A percentile compares a stretch with the other conserved stretches of the same genome.
These are phyloP conservation scores for Cataglyphis cursor DNA, from an alignment of 2,888 invertebrate genomes.

Conservation along the genomic window DNA sequence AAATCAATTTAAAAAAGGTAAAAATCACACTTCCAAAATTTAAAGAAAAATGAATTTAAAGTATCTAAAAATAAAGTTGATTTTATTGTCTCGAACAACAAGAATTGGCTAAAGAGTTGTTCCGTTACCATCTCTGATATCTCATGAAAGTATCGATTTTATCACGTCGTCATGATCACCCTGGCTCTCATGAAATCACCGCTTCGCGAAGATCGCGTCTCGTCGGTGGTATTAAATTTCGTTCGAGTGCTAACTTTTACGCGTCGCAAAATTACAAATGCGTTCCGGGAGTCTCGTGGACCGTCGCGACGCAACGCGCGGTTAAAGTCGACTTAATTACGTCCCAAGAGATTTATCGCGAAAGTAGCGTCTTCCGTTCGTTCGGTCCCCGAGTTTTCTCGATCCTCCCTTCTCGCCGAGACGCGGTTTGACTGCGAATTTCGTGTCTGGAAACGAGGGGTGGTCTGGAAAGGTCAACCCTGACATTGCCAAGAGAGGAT, in stretches of 20 bases:
- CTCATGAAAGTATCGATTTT: not conserved
- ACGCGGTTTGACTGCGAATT: conserved; percentile 40
- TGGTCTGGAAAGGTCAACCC: not conserved
- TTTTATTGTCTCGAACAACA: not conserved
- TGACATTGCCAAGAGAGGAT: not conserved
- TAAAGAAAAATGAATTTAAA: not conserved
- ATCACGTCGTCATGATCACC: conserved; percentile 49
- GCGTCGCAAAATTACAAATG: conserved; percentile 70
- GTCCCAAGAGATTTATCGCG: conserved; percentile 54
- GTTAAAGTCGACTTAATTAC: conserved; percentile 58
- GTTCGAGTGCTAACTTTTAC: conserved; percentile 60
- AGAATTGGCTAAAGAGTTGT: not conserved
- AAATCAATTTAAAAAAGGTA: not conserved
- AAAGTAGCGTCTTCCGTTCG: conserved; percentile 31
- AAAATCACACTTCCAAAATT: not conserved
- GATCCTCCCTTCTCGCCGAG: not conserved
- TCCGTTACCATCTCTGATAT: not conserved
- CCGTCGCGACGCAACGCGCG: conserved; percentile 5
- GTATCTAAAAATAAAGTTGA: not conserved
- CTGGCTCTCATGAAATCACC: conserved; percentile 40
- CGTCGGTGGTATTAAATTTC: conserved; percentile 55
- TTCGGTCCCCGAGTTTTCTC: not conserved
- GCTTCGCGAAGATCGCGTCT: conserved; percentile 60
- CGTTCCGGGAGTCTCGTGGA: conserved; percentile 57
- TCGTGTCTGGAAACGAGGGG: not conserved